Evolutionary conservation across 2,797 vertebrate species (phyloP).

Genomic region (Acipenser ruthenus): DNA sequence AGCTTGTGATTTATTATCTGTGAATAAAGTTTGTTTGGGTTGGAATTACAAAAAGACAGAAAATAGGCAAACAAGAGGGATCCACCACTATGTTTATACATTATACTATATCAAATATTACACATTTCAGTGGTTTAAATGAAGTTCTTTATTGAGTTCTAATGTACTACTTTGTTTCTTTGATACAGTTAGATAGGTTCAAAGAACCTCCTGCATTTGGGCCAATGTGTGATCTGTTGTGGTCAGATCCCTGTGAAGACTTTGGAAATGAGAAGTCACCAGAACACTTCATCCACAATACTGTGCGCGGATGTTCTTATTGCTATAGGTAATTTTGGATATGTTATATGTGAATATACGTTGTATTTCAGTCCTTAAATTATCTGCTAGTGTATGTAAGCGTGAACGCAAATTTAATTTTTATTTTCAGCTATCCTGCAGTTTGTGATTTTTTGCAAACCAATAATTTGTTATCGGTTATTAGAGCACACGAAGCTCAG

Average conservation of each 20-base stretch:
- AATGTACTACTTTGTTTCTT: slow-evolving; percentile 20
- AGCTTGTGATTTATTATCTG: no score
- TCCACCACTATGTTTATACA: no score
- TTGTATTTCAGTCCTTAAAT: background rate
- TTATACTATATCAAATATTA: no score
- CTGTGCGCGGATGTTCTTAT: slow-evolving; percentile 93
- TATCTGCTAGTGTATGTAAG: background rate
- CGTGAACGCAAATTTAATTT: background rate
- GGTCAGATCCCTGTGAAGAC: slow-evolving; percentile 97
- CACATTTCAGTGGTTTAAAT: no score
- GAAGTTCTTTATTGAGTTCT: no score
- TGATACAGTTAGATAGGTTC: slow-evolving; percentile 89
- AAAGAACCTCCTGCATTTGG: slow-evolving; percentile 96
- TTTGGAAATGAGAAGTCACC: slow-evolving; percentile 91
- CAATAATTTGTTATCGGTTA: slow-evolving; percentile 97
- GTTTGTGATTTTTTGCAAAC: slow-evolving; percentile 99
- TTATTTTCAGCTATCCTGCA: slow-evolving; percentile 80
- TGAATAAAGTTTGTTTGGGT: no score
- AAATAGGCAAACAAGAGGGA: no score
- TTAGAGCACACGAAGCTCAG: no score
- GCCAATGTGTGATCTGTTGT: slow-evolving; percentile 95
- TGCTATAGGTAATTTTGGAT: slow-evolving; percentile 83
- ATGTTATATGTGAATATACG: background rate
- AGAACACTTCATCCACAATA: slow-evolving; percentile 97
- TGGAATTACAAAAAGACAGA: no score